Conservation (phyloP, 2,113 vertebrate species). For the Cariama cristata region DNA sequence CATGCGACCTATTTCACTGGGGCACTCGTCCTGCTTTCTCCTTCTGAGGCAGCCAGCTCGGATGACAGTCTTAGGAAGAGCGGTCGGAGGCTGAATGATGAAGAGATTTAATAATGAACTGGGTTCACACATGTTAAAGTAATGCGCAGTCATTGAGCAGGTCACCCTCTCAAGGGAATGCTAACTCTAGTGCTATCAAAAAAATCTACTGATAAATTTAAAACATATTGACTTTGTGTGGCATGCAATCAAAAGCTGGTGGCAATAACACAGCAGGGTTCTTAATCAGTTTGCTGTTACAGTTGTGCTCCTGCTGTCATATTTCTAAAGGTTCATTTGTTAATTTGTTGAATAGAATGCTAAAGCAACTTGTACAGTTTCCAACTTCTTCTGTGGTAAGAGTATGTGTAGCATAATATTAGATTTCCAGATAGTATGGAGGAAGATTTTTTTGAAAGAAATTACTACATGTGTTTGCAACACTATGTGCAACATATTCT, state of each 20-base stretch:
- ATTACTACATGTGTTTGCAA: neutral
- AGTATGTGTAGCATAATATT: neutral
- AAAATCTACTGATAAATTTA: conserved; percentile 26
- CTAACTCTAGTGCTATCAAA: neutral
- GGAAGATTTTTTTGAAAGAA: neutral
- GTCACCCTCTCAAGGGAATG: neutral
- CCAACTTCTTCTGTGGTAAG: neutral
- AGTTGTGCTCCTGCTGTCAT: conserved; percentile 39
- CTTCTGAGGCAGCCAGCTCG: neutral
- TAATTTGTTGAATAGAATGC: conserved; percentile 46
- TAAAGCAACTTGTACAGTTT: neutral
- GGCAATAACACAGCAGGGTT: conserved; percentile 52
- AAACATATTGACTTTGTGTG: conserved; percentile 35
- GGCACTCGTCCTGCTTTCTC: neutral
- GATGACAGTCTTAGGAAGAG: neutral
- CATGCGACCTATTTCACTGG: neutral
- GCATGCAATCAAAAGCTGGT: conserved; percentile 44
- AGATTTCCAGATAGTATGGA: neutral
- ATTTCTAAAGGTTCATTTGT: conserved; percentile 34
- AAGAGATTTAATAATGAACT: conserved; percentile 30
- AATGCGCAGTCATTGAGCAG: neutral
- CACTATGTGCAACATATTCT: neutral
- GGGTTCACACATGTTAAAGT: neutral
- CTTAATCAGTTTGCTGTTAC: conserved; percentile 42
- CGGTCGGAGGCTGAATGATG: neutral